These are phyloP conservation scores for Pipa parva DNA, from an alignment of 2,113 vertebrate genomes.

Conservation along the genomic window DNA sequence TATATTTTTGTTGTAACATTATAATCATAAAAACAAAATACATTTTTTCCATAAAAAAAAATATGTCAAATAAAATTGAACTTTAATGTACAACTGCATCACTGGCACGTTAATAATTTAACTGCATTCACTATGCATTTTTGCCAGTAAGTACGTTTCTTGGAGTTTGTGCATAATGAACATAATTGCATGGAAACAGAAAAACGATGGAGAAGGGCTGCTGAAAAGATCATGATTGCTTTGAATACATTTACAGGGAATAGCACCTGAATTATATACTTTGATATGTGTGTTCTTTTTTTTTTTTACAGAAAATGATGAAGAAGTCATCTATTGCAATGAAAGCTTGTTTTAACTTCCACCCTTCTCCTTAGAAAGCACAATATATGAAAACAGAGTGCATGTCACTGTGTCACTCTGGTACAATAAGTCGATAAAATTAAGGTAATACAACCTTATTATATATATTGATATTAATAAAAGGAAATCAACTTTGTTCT, in stretches of 20 bases:
- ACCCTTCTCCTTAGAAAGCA: not conserved
- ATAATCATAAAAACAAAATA: not conserved
- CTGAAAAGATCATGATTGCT: constrained; percentile 34
- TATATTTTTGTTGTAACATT: constrained; percentile 9
- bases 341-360: constrained; percentile 7
- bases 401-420: not conserved
- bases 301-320: not conserved
- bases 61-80: constrained; percentile 20
- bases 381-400: too few species aligned
- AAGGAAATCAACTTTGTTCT: too few species aligned
- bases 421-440: too few species aligned
- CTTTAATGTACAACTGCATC: constrained; percentile 27
- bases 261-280: constrained; percentile 19
- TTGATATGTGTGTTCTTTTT: constrained; percentile 20
- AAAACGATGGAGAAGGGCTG: constrained; percentile 14
- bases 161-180: constrained; percentile 29
- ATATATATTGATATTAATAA: too few species aligned
- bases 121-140: constrained; percentile 23
- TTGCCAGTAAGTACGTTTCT: constrained; percentile 19
- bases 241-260: constrained; percentile 27
- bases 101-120: constrained; percentile 37
- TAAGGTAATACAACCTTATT: too few species aligned
- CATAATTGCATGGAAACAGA: constrained; percentile 21
- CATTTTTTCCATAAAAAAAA: constrained; percentile 1
- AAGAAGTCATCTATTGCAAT: constrained; percentile 12